These are phyloP conservation scores for Colaptes auratus DNA, from an alignment of 2,113 vertebrate genomes.

Conservation along the genomic window DNA sequence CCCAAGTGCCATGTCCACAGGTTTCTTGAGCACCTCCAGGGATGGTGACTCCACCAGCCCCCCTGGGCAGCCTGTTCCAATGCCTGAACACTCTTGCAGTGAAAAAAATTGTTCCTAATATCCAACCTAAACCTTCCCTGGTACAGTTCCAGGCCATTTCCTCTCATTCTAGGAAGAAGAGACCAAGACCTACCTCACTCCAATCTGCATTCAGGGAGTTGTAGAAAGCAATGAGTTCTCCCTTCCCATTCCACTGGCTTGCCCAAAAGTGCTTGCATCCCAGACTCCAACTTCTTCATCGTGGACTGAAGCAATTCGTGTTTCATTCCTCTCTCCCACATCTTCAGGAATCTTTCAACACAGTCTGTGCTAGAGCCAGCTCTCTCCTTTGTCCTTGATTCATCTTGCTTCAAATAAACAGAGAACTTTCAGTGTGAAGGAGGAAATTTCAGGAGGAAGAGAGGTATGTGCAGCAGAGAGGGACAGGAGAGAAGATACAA, in stretches of 20 bases:
- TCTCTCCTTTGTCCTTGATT: conserved; percentile 2
- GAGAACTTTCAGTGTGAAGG: neutral
- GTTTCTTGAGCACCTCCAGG: no score
- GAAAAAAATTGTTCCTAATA: no score
- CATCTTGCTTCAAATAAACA: neutral
- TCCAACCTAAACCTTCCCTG: no score
- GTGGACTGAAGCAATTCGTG: neutral
- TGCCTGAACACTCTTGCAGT: no score
- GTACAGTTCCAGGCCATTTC: no score
- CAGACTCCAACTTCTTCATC: neutral
- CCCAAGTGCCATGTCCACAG: no score
- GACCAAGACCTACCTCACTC: no score
- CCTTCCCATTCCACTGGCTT: neutral
- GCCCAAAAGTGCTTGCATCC: neutral
- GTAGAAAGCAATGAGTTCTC: no score
- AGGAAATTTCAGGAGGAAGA: conserved; percentile 11
- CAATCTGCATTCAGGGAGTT: no score
- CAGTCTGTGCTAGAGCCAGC: neutral
- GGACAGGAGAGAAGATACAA: neutral
- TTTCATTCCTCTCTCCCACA: neutral
- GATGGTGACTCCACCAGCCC: no score
- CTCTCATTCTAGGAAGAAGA: no score
- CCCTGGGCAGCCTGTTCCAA: no score
- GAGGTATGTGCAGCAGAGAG: neutral
- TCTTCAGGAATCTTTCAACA: neutral